Evolutionary conservation across 1,140 invertebrate genomes (phyloP), one percentile per base, ranked within the genome.

Genomic region (Asbolus verrucosus): DNA sequence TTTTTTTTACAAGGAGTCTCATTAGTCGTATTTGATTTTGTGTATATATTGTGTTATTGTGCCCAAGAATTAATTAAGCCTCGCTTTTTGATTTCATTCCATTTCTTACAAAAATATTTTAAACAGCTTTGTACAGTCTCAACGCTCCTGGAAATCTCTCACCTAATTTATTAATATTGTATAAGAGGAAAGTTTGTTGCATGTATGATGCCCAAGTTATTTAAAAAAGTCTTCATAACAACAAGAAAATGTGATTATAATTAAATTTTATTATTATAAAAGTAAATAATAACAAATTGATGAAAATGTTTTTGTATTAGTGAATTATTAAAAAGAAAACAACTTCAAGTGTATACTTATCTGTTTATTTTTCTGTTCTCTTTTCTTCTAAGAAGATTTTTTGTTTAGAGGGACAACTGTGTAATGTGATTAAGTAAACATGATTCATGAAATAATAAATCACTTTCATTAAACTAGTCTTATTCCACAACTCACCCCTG

Each of bases 291-390:
- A 77, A 74, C 74, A 76, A 77, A 77, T 76, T 76, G 72, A 76
- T 75, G 70, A 72, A 76, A 77, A 76, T 75, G 74, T 76, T 78
- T 78, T 78, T 78, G 74, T 78, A 78, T 77, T 78, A 78, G 77
- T 74, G 73, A 78, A 78, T 77, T 76, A 78, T 78, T 78, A 77
- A 78, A 78, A 78, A 61, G 19, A 39, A 39, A n/a, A 65, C 43
- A 46, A 15, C 39, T 27, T 41, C 39, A 65, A 41, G 24, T 65
- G 62, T 65, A 65, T 43, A 65, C 46, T 54, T 54, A 54, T 54
- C 46, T 54, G 46, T 54, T 54, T 54, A 54, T 54, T 65, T 39
- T 65, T 65, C 24, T 65, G 36, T 65, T 65, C 39, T 65, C 41
- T 65, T 41, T 62, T 69, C 65, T 68, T 72, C 65, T 68, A 72